Evolutionary conservation across 2,888 invertebrate genomes (phyloP), one percentile per base, ranked within the genome.

Genomic region (Ephialtes manifestator): DNA sequence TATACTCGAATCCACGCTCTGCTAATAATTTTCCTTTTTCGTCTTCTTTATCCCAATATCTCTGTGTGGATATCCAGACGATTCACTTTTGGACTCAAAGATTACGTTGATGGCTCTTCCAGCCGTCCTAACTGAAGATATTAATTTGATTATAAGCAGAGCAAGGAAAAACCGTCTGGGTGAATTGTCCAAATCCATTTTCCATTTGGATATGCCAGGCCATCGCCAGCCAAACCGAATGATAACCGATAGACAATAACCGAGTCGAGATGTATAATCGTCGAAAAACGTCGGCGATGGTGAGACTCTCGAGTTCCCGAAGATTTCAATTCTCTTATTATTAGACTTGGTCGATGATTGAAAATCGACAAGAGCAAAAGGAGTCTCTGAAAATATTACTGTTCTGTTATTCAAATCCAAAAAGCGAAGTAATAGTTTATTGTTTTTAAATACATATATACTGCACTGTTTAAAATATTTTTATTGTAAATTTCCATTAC

Each of bases 261-360:
- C 20, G 13, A 18, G 58, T 39, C 48, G 75, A 55, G 86, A 80
- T 53, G 55, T 46, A 67, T 71, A 77, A 77, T 68, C 43, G 48
- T n/a, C 60, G 13, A 24, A 7, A 77, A 71, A 68, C 28, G 79
- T 75, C 75, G 53, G 65, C 77, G 87, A 83, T 89, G 80, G 76
- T 86, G 88, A 87, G 88, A 91, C 90, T 92, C 87, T 86, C 88
- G 83, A 88, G 89, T 89, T 88, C 91, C 89, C 89, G 88, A 89
- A 88, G 89, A 88, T 89, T 91, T 91, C 90, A 90, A 84, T 84
- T 89, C 90, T 91, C 89, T 92, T 93, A 92, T 92, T 92, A 92
- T 92, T 92, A 92, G 91, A 91, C 91, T 90, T 91, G 90, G 90
- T 90, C 86, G 87, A 91, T 90, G 89, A 81, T 84, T 55, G 72